phyloP scores from a whole-genome alignment of 2,888 invertebrate species.

The Cheiracanthium punctorium region DNA sequence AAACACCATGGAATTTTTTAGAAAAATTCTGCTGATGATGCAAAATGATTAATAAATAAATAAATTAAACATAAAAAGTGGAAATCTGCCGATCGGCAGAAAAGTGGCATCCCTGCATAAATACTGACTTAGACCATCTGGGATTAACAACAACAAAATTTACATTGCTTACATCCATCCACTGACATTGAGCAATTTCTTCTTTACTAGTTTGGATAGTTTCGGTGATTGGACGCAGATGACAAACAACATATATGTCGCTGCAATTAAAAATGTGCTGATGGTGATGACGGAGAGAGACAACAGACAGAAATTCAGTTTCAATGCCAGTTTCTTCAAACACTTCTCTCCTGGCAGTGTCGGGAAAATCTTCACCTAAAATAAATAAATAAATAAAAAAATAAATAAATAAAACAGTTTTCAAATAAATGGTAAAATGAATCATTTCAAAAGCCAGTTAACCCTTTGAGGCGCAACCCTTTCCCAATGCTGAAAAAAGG shows the following conservation, averaged over 20 bases:
- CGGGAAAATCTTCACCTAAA: conserved; percentile 87
- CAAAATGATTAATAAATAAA: no score
- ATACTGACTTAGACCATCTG: no score
- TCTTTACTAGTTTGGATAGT: conserved; percentile 45
- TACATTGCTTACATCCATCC: conserved; percentile 68
- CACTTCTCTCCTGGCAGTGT: conserved; percentile 90
- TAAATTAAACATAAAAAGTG: no score
- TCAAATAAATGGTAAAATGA: no score
- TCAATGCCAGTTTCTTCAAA: conserved; percentile 91
- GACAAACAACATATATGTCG: conserved; percentile 89
- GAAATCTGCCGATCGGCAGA: no score
- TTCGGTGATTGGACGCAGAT: conserved; percentile 79
- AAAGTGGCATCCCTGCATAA: no score
- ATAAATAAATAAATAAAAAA: conserved; percentile 4
- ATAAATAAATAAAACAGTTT: no score
- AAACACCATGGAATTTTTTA: no score
- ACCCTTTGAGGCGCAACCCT: no score
- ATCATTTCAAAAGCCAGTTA: not conserved
- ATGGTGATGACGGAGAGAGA: conserved; percentile 87
- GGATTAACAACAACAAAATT: no score
- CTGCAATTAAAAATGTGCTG: conserved; percentile 87
- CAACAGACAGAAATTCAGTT: conserved; percentile 84
- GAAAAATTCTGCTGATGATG: no score
- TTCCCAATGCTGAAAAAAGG: no score
- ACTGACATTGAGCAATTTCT: conserved; percentile 66